Base-by-base conservation (phyloP, 2,888 invertebrate genomes). In the Lordiphosa fenestrarum region DNA sequence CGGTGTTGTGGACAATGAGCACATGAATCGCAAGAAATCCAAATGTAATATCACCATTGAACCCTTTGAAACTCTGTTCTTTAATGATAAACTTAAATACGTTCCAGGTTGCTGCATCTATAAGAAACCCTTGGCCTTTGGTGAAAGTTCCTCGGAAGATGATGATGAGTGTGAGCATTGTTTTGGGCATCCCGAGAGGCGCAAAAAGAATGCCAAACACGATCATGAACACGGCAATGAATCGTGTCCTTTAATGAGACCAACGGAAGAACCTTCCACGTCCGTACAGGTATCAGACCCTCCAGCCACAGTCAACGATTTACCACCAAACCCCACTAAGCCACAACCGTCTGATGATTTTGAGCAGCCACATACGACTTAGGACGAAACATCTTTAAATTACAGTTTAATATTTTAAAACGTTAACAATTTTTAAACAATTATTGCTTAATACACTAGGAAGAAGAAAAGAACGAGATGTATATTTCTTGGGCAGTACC, bases 1-100 rank as follows among this genome's bases (percentile, higher is more conserved):
- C 60, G 96, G 94, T 75, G 97, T 98, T 0, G 95, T 98, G 10
- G 98, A 98, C 89, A 98, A 98, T 90, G 98, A 98, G 89, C 91
- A 96, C 86, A 93, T 98, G 94, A 95, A 96, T 87, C 96, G 95
- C 89, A 98, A 97, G 90, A 98, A 98, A 89, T 98, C 98, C 21
- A 98, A 98, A 92, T 98, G 98, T 97, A 90, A 44, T 30, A 23
- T 30, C 30, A 10, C 10, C 30, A 30, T 10, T 10, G 3, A 9
- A 10, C 30, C 4, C 10, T 30, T 9, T 9, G 3, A 30, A 3
- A 10, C 7, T 9, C 30, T 3, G 3, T n/a, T 7, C 2, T 21
- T 1, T 2, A 25, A 25, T 2, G 7, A 2, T 25, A 25, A 25
- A 25, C 6, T 15, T 2, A 6, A 3, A 0, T 15, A 6, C 4